These are phyloP conservation scores for Laodelphax striatellus DNA, from an alignment of 1,140 invertebrate genomes.

Conservation along the genomic window DNA sequence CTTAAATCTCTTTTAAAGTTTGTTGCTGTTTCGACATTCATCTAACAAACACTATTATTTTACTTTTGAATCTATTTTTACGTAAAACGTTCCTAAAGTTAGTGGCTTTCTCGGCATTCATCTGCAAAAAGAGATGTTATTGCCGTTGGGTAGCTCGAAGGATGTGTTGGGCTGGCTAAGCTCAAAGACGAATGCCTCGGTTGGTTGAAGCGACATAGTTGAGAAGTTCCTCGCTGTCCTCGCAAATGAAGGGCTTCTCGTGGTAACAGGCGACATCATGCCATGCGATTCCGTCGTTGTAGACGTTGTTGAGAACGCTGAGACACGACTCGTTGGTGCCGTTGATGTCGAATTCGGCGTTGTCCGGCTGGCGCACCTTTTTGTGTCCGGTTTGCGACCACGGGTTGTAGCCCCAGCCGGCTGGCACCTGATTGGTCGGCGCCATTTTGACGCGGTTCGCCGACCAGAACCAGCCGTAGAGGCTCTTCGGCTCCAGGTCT, in stretches of 20 bases:
- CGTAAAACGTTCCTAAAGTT: too few species aligned
- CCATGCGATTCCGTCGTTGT: conserved; percentile 83
- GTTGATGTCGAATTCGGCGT: conserved; percentile 85
- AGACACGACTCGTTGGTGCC: conserved; percentile 75
- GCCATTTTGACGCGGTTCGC: conserved; percentile 78
- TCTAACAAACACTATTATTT: too few species aligned
- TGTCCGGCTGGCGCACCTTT: conserved; percentile 75
- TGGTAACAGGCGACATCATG: conserved; percentile 89
- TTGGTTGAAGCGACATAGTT: conserved; percentile 72
- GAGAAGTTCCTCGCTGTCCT: conserved; percentile 75
- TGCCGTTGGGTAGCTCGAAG: too few species aligned
- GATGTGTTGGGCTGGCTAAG: too few species aligned
- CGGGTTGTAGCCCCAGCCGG: conserved; percentile 64
- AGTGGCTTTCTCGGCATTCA: too few species aligned
- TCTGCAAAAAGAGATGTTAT: too few species aligned
- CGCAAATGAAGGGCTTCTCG: conserved; percentile 80
- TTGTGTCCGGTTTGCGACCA: conserved; percentile 85
- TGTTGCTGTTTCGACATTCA: too few species aligned
- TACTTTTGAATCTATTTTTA: too few species aligned
- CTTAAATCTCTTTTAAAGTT: too few species aligned
- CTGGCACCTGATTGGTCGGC: conserved; percentile 60
- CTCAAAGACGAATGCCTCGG: conserved; percentile 55
- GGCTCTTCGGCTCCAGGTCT: conserved; percentile 72
- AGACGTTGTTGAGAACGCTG: conserved; percentile 78
- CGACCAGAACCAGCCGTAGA: conserved; percentile 89